These are phyloP conservation scores for Dasyprocta punctata DNA, from an alignment of 2,113 vertebrate genomes.

Conservation along the genomic window DNA sequence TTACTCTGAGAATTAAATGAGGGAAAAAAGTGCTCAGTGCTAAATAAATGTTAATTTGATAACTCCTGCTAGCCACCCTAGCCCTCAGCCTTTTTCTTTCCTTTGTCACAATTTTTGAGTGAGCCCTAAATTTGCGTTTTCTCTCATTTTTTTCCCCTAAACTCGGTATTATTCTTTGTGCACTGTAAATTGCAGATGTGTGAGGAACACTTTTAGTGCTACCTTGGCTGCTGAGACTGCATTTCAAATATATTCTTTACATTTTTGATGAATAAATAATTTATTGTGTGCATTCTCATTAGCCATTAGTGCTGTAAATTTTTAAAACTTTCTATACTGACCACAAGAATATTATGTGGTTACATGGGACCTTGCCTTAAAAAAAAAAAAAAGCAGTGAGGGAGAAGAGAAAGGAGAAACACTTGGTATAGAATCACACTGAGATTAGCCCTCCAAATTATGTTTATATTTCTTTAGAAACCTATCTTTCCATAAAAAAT, in stretches of 20 bases:
- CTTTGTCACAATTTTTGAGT: neutral
- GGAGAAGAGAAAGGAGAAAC: fast-evolving
- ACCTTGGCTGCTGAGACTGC: neutral
- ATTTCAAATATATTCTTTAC: neutral
- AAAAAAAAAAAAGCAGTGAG: neutral
- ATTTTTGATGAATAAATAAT: slow-evolving; percentile 42
- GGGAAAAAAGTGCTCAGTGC: slow-evolving; percentile 42
- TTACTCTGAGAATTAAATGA: slow-evolving; percentile 46
- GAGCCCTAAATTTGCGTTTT: neutral
- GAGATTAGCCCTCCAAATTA: neutral
- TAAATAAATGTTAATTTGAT: slow-evolving; percentile 60
- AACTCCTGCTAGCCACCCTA: neutral
- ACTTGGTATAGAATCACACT: neutral
- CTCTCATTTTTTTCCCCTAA: neutral
- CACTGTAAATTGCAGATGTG: neutral
- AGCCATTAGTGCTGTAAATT: neutral
- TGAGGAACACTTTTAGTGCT: neutral
- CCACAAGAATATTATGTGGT: neutral
- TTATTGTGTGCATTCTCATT: neutral
- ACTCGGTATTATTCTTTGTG: neutral
- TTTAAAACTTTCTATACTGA: neutral
- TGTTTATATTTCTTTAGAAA: neutral
- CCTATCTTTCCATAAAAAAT: neutral
- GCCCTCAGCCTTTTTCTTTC: neutral
- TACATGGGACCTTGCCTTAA: neutral